Percentiles rank a stretch among this genome's conserved stretches.
These are phyloP conservation scores for Melikaiella ostensackeni DNA, from an alignment of 2,888 invertebrate genomes.

Conservation along the genomic window DNA sequence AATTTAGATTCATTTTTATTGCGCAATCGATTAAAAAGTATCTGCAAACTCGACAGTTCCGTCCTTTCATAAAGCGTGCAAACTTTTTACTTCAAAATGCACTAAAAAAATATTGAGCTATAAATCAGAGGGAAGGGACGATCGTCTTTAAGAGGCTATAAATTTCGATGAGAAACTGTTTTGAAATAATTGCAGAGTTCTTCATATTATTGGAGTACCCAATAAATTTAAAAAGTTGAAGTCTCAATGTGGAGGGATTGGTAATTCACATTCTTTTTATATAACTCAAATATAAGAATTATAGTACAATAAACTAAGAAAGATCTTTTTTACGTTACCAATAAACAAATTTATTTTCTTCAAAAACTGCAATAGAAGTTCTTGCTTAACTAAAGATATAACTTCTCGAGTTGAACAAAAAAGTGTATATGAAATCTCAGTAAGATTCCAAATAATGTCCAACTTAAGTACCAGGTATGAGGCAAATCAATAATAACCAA, in stretches of 20 bases:
- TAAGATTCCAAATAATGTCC: no score
- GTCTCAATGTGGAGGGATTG: background rate
- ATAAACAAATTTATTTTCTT: no score
- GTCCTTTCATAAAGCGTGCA: background rate
- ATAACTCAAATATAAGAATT: no score
- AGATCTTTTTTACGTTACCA: no score
- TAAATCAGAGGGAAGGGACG: conserved; percentile 5
- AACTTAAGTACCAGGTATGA: no score
- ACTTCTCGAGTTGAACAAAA: no score
- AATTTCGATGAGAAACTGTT: conserved; percentile 6
- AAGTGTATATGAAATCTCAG: no score
- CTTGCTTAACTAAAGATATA: no score
- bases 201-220: background rate
- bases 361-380: no score
- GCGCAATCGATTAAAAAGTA: background rate
- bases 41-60: background rate
- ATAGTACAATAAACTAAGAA: no score
- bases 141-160: conserved; percentile 24
- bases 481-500: no score
- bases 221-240: background rate
- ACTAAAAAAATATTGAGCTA: conserved; percentile 16
- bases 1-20: background rate
- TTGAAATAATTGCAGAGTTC: conserved; percentile 1
- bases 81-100: conserved; percentile 13
- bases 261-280: no score